Evolutionary conservation across 2,113 vertebrate species (phyloP).

Genomic region (Epinephelus moara): DNA sequence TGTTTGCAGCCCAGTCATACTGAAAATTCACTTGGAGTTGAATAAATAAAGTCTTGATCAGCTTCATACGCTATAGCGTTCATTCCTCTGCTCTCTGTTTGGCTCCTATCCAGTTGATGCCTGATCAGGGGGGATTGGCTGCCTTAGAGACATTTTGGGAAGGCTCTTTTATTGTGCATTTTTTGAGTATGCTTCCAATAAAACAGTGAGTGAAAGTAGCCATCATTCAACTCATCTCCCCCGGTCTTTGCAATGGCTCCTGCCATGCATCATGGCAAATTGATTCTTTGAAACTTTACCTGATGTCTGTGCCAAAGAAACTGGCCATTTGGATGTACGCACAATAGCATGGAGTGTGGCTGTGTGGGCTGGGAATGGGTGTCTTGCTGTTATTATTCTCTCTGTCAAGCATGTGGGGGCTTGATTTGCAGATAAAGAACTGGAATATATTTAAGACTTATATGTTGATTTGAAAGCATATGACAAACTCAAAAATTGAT

Average conservation of each 20-base stretch:
- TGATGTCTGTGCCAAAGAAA: neutral
- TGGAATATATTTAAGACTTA: neutral
- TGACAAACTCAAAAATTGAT: no score
- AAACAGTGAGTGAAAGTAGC: constrained; percentile 40
- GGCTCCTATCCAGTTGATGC: constrained; percentile 32
- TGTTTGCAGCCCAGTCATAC: constrained; percentile 61
- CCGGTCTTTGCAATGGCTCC: constrained; percentile 26
- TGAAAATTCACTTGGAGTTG: constrained; percentile 66
- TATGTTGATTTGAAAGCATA: no score
- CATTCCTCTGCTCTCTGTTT: constrained; percentile 15
- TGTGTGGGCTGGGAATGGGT: neutral
- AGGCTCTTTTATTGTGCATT: constrained; percentile 25
- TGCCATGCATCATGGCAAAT: constrained; percentile 10
- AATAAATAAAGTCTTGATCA: constrained; percentile 67
- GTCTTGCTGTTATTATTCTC: neutral
- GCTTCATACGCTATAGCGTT: constrained; percentile 30
- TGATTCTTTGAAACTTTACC: constrained; percentile 30
- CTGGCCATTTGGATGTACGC: neutral
- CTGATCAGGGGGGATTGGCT: constrained; percentile 42
- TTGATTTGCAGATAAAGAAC: neutral
- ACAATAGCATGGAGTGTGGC: neutral
- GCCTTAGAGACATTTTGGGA: constrained; percentile 33
- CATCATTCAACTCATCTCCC: constrained; percentile 43
- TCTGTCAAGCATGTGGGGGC: neutral
- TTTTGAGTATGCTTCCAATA: constrained; percentile 39